Conservation (phyloP, 2,113 vertebrate species). For the Parus major region DNA sequence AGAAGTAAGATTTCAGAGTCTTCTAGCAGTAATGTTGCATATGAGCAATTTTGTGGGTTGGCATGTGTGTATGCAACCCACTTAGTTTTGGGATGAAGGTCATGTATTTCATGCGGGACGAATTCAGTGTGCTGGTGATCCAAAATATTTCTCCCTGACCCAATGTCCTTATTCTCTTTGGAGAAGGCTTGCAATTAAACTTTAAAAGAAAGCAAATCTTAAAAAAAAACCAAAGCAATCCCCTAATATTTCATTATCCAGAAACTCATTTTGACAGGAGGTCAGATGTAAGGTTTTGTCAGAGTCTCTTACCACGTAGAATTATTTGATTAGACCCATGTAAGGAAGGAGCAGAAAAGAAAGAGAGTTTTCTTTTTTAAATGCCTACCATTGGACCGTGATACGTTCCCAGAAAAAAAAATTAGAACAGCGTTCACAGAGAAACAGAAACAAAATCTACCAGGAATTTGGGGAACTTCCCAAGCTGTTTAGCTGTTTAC, state of each 20-base stretch:
- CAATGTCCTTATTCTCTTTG: neutral
- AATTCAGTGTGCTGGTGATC: neutral
- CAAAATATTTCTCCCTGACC: neutral
- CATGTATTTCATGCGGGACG: neutral
- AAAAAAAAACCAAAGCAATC: neutral
- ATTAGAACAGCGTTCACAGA: neutral
- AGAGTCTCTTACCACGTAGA: neutral
- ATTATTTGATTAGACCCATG: neutral
- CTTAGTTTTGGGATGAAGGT: neutral
- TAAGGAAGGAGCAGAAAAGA: neutral
- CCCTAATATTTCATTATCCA: neutral
- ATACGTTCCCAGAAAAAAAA: neutral
- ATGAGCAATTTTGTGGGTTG: neutral
- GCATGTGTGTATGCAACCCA: neutral
- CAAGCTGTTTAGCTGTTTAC: neutral
- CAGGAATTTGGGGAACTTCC: constrained; percentile 15
- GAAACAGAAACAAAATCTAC: constrained; percentile 21
- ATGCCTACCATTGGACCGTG: neutral
- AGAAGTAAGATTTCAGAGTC: neutral
- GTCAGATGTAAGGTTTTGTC: neutral
- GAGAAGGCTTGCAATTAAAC: neutral
- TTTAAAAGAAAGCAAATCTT: neutral
- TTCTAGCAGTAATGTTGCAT: neutral
- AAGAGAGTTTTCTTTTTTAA: neutral
- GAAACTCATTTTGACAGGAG: neutral